Conservation (phyloP, 35 echinoderm and acorn worm genomes). For the Lytechinus variegatus region DNA sequence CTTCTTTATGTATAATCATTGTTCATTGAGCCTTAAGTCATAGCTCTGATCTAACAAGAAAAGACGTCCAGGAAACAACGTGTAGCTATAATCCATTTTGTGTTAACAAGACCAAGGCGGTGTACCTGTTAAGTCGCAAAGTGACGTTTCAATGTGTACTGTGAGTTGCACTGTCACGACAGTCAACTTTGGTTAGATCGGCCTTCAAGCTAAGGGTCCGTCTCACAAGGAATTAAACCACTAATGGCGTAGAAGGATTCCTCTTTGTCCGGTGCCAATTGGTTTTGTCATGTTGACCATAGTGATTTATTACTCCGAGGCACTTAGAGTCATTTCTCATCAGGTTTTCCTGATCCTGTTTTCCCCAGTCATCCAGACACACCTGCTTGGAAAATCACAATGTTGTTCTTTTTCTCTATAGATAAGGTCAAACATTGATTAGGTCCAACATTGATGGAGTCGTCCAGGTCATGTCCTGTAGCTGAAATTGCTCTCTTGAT, state of each 20-base stretch:
- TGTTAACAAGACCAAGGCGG: background rate
- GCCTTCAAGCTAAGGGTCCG: background rate
- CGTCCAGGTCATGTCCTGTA: background rate
- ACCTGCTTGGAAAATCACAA: slow-evolving; percentile 1
- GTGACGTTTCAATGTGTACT: background rate
- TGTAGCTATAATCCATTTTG: background rate
- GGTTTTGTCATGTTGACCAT: background rate
- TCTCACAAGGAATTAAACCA: background rate
- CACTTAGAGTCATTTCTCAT: background rate
- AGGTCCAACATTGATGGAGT: background rate
- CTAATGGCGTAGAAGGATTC: background rate
- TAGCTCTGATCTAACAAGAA: background rate
- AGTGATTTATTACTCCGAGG: background rate
- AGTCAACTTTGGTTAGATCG: background rate
- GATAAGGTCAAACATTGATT: background rate
- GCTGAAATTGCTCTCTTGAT: background rate
- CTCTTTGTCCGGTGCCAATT: background rate
- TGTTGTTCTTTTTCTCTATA: background rate
- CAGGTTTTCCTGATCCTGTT: background rate
- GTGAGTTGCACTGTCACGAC: background rate
- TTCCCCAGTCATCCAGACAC: background rate
- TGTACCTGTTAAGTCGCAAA: background rate
- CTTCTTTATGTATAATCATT: background rate
- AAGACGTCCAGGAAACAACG: background rate
- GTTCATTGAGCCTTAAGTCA: background rate